These are phyloP conservation scores for Diadophis punctatus DNA, from an alignment of 2,113 vertebrate genomes.

Conservation along the genomic window DNA sequence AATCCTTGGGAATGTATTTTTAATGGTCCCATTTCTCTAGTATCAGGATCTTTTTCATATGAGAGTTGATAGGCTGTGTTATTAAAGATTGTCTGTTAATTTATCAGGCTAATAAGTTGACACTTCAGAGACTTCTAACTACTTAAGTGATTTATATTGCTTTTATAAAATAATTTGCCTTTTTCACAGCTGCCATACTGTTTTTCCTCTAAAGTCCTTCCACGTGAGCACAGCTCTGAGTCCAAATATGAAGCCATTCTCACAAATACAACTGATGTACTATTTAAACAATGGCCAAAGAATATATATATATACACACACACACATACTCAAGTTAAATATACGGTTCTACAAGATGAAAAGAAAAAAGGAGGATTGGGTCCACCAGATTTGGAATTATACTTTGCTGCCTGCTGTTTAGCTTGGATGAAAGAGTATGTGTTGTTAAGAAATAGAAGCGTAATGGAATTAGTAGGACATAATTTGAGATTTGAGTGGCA, in stretches of 20 bases:
- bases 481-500: too few relatives aligned
- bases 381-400: too few relatives aligned
- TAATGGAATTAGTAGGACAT: too few relatives aligned
- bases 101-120: neutral
- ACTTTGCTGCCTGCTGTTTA: too few relatives aligned
- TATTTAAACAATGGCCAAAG: neutral
- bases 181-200: neutral
- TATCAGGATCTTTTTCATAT: neutral
- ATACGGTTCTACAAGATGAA: too few relatives aligned
- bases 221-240: neutral
- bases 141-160: neutral
- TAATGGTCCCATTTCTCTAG: neutral
- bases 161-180: neutral
- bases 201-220: neutral
- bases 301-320: too few relatives aligned
- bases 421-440: too few relatives aligned
- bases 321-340: too few relatives aligned
- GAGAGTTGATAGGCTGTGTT: neutral
- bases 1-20: neutral
- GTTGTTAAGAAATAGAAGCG: too few relatives aligned
- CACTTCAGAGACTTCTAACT: neutral
- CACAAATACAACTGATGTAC: neutral
- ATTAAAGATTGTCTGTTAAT: neutral
- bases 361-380: too few relatives aligned
- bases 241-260: neutral